Conservation (phyloP, 2,888 invertebrate species). For the Boloria euphrosyne region DNA sequence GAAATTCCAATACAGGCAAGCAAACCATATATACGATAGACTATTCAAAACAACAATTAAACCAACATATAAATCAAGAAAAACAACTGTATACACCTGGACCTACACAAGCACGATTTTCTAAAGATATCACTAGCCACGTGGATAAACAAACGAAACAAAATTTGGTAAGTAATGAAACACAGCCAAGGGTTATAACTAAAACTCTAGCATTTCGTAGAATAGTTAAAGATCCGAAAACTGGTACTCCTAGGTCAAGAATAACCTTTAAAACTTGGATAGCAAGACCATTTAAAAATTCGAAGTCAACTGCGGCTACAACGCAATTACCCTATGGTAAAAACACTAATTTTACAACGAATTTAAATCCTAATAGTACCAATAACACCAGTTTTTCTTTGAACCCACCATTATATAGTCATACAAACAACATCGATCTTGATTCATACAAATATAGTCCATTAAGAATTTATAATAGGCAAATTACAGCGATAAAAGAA, state of each 20-base stretch:
- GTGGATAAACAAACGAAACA: constrained; percentile 59
- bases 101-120: constrained; percentile 50
- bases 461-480: constrained; percentile 50
- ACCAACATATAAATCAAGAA: constrained; percentile 45
- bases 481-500: constrained; percentile 48
- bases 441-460: constrained; percentile 25
- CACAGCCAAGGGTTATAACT: constrained; percentile 63
- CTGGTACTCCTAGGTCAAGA: constrained; percentile 64
- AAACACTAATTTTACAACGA: constrained; percentile 53
- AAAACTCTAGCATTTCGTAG: constrained; percentile 68
- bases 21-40: constrained; percentile 47
- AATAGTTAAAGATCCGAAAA: constrained; percentile 60
- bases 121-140: constrained; percentile 51
- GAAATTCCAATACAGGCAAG: constrained; percentile 45
- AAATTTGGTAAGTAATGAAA: constrained; percentile 71
- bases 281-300: constrained; percentile 67
- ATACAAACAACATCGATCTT: background rate
- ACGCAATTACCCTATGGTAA: constrained; percentile 59
- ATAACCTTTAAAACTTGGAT: constrained; percentile 76
- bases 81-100: constrained; percentile 56
- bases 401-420: background rate
- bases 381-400: constrained; percentile 1
- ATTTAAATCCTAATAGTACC: constrained; percentile 47
- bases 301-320: constrained; percentile 56
- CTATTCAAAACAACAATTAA: constrained; percentile 53